Evolutionary conservation across 2,113 vertebrate genomes (phyloP).

Genomic region (Bambusicola thoracicus): DNA sequence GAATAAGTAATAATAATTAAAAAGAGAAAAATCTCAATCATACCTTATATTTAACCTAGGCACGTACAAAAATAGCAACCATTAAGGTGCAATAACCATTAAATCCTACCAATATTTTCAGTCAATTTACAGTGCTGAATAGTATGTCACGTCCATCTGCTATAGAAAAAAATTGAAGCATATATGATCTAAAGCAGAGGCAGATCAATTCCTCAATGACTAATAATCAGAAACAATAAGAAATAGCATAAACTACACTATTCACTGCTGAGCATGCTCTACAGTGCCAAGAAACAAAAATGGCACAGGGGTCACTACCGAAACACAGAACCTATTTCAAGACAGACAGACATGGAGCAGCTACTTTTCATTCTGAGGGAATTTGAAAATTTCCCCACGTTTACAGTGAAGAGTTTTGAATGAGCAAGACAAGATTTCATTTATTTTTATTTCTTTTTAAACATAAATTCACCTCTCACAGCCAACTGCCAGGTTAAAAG

Average conservation of each 20-base stretch:
- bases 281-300: not conserved
- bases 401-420: not conserved
- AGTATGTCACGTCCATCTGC: not conserved
- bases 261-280: not conserved
- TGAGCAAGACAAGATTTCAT: not conserved
- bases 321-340: not conserved
- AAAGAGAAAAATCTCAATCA: not conserved
- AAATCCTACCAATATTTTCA: constrained; percentile 15
- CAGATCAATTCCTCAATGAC: not conserved
- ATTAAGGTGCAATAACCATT: not conserved
- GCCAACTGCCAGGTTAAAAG: not conserved
- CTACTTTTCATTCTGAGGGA: not conserved
- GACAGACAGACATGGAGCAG: not conserved
- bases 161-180: not conserved
- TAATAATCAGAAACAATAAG: constrained; percentile 7
- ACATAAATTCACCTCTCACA: not conserved
- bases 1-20: constrained; percentile 19
- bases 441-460: not conserved
- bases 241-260: not conserved
- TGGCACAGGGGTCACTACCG: not conserved
- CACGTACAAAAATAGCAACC: not conserved
- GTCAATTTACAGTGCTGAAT: constrained; percentile 8
- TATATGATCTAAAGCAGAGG: not conserved
- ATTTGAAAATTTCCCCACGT: not conserved
- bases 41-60: not conserved